phyloP scores from a whole-genome alignment of 2,888 invertebrate genomes.

The Cylindroiulus punctatus region DNA sequence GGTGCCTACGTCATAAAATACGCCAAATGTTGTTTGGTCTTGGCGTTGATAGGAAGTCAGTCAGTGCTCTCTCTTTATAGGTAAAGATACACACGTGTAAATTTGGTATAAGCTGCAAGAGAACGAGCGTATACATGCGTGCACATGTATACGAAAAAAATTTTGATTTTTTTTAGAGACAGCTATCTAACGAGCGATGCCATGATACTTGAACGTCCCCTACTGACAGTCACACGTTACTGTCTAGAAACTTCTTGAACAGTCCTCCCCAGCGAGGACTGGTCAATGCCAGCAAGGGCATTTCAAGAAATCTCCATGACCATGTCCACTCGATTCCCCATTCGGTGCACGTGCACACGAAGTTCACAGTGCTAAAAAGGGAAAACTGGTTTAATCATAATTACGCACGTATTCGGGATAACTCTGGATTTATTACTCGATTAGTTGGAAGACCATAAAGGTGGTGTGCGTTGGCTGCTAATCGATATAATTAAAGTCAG shows the following conservation, averaged over 20 bases:
- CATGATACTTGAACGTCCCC: too few relatives aligned
- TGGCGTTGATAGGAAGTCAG: too few relatives aligned
- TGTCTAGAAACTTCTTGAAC: background rate
- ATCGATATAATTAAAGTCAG: conserved; percentile 34
- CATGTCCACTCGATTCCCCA: background rate
- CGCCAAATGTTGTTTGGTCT: too few relatives aligned
- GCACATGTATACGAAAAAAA: too few relatives aligned
- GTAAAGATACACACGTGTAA: too few relatives aligned
- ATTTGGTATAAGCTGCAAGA: too few relatives aligned
- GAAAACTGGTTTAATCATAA: conserved; percentile 25
- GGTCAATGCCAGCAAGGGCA: conserved; percentile 8
- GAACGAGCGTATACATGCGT: too few relatives aligned
- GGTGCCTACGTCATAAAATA: too few relatives aligned
- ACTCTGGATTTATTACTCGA: conserved; percentile 1
- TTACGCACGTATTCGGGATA: conserved; percentile 33
- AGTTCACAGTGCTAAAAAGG: background rate
- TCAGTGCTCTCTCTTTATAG: too few relatives aligned
- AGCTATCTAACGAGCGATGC: too few relatives aligned
- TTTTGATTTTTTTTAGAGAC: too few relatives aligned
- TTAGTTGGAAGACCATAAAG: conserved; percentile 29
- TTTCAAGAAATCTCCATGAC: background rate
- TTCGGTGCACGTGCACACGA: background rate
- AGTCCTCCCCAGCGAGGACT: background rate
- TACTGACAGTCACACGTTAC: background rate
- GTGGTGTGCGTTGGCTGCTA: conserved; percentile 33